Evolutionary conservation across 2,113 vertebrate species (phyloP), one percentile per base, ranked within the genome.

Genomic region (Lampris incognitus): DNA sequence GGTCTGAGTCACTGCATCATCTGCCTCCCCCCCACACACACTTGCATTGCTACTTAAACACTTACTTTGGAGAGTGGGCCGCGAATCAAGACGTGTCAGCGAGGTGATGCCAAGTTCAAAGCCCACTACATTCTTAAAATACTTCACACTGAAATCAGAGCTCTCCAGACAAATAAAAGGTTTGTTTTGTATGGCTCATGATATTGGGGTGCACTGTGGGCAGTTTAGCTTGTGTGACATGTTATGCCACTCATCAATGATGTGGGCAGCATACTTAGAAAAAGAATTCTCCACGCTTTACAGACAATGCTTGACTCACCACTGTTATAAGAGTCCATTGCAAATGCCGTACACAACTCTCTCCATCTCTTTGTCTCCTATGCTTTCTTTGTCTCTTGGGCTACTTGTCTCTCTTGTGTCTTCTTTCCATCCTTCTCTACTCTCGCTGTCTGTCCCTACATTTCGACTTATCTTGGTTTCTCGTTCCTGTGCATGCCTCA

Each of bases 1-100:
- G 69, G 62, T 76, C 62, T 57, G 90, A 91, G 66, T 91, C 88
- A 91, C 11, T 52, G 11, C 73, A 55, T 74, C 73, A 82, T 76
- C 85, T 84, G 42, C 72, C 58, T 0, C 42, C 69, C 24, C 24
- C 24, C 24, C 69, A 78, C 58, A 24, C 24, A 24, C 0, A 24
- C 68, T 90, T 89, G 66, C 62, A 76, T 80, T 88, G 90, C 84
- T 24, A 72, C 68, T 6, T 41, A 77, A 78, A 78, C 55, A 72
- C 61, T 65, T 58, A 78, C 61, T 82, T 72, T 79, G 13, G 42
- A 72, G 89, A 85, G 49, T 71, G 76, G 83, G 82, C 74, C 61
- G 64, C 51, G 13, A 48, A 54, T 70, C 51, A 42, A 42, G 3
- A 57, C 40, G 65, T 39, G 24, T 3, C 66, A 37, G 49, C 72